A percentile compares a stretch with the other conserved stretches of the same genome.
Conservation (phyloP, 2,797 vertebrate genomes). For the Agapornis canus region DNA sequence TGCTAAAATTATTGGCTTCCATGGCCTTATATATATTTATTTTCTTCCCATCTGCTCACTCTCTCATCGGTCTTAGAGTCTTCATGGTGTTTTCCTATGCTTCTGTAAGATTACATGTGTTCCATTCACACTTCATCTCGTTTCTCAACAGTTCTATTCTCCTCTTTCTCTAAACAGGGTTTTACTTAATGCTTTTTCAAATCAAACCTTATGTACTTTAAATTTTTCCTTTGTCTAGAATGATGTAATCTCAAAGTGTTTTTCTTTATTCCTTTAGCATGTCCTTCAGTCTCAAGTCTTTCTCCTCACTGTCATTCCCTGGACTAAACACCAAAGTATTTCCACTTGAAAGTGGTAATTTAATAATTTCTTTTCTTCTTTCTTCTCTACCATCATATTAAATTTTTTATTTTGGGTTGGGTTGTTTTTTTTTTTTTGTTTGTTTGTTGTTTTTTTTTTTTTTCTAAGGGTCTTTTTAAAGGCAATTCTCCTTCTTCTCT, state of each 20-base stretch:
- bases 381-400: not conserved
- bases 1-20: not conserved
- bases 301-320: not conserved
- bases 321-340: not conserved
- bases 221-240: not conserved
- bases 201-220: not conserved
- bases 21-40: not conserved
- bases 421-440: accelerated
- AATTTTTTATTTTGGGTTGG: not conserved
- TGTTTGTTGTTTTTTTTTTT: accelerated
- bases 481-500: too few species aligned
- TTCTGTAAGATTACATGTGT: not conserved
- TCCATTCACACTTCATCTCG: not conserved
- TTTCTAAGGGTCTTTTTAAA: not conserved
- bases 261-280: not conserved
- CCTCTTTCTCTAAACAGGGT: not conserved
- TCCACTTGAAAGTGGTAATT: not conserved
- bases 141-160: not conserved
- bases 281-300: not conserved
- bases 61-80: not conserved
- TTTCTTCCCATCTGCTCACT: not conserved
- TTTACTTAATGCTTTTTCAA: not conserved
- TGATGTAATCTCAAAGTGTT: not conserved
- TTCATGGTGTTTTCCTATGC: not conserved
- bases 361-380: not conserved